Base-by-base conservation (phyloP, 2,888 invertebrate species). In the Petrolisthes cinctipes region DNA sequence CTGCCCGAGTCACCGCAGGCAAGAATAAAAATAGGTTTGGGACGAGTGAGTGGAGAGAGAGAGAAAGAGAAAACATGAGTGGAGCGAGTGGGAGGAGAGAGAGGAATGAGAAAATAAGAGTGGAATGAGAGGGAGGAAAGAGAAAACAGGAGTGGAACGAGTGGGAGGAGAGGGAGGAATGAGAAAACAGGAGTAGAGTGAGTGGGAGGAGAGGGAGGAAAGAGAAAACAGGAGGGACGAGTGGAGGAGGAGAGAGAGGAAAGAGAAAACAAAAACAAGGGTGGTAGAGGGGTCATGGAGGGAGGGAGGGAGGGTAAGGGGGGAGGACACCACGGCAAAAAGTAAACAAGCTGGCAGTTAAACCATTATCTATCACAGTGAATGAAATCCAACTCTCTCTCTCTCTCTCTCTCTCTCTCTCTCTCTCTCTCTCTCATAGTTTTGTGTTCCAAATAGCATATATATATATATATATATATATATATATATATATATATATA, bases 351-450 rank as follows among this genome's bases (percentile, higher is more conserved):
- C 37, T 37, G 76, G 61, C 78, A 23, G 79, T 61, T 76, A 79
- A 76, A 17, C 37, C 68, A 84, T 76, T 78, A 84, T 61, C 66
- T 79, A 84, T 79, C 79, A 79, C 68, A 84, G 84, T 84, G 78
- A 78, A 84, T 84, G 53, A 79, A 84, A 84, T 84, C 78, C 79
- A 68, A 53, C 79, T 20, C 79, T 84, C 68, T 54, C 79, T 37
- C 20, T 68, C 71, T 71, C 20, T 51, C 53, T 61, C 61, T 9
- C 37, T 37, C 37, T 37, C 37, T 37, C 37, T 37, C 37, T 66
- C 17, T 75, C n/a, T 75, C 9, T 37, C 37, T 37, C 37, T 37
- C 37, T 37, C 37, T 37, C 37, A 37, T 37, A 37, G 37, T 37
- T 1, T 37, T 37, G 37, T 37, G 2, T 37, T 37, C 37, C 37